Conservation (phyloP, 2,113 vertebrate genomes). For the Sporophila hypoxantha region DNA sequence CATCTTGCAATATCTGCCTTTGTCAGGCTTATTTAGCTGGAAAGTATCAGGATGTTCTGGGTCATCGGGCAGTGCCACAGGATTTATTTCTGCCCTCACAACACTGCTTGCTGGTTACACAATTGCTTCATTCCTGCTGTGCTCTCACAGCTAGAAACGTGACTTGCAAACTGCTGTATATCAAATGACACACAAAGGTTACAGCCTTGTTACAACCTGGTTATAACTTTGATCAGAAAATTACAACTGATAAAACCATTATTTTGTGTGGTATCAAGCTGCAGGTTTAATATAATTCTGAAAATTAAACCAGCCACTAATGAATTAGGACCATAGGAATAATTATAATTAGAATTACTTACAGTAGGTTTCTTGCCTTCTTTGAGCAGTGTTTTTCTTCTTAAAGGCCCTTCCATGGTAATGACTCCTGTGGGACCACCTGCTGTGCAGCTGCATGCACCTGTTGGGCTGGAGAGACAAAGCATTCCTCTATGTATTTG, state of each 20-base stretch:
- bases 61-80: constrained; percentile 80
- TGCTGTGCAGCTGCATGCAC: constrained; percentile 74
- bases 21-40: constrained; percentile 88
- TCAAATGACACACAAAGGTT: neutral
- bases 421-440: constrained; percentile 72
- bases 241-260: neutral
- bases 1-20: constrained; percentile 68
- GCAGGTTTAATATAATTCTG: neutral
- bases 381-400: constrained; percentile 90
- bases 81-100: neutral
- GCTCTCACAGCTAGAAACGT: neutral
- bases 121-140: neutral
- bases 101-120: neutral
- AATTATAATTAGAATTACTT: constrained; percentile 15
- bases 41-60: constrained; percentile 86
- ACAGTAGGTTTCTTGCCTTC: constrained; percentile 92
- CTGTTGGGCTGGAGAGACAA: constrained; percentile 71
- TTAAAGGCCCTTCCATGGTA: constrained; percentile 86
- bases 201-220: neutral
- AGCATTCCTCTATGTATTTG: neutral
- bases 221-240: neutral
- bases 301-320: neutral
- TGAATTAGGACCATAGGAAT: neutral
- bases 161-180: neutral
- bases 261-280: neutral